Conservation (phyloP, 2,888 invertebrate species). For the Drosophila mulleri region DNA sequence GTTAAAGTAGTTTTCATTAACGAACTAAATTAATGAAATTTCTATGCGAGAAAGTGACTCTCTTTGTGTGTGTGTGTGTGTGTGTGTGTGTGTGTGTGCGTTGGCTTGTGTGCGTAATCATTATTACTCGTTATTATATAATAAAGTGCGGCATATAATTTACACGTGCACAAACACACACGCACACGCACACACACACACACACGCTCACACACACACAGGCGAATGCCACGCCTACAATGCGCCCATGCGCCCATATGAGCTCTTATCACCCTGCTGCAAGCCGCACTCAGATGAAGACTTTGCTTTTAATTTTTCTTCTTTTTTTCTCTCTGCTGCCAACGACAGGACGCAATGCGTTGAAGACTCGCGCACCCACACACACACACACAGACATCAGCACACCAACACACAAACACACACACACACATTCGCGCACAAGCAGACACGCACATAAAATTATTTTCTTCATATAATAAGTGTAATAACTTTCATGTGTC, state of each 20-base stretch:
- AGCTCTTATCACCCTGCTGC: conserved; percentile 76
- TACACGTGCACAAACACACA: conserved; percentile 44
- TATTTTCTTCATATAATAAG: conserved; percentile 81
- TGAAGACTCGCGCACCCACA: conserved; percentile 17
- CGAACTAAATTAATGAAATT: conserved; percentile 50
- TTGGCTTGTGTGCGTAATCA: conserved; percentile 50
- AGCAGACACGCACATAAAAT: conserved; percentile 60
- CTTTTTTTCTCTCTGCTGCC: conserved; percentile 27
- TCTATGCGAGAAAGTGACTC: conserved; percentile 10
- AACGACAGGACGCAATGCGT: conserved; percentile 37
- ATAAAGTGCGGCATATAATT: conserved; percentile 71
- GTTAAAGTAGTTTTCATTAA: conserved; percentile 45
- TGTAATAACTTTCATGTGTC: conserved; percentile 81
- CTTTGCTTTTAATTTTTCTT: conserved; percentile 76
- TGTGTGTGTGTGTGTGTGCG: too few relatives aligned
- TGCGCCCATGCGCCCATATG: conserved; percentile 44
- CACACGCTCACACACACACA: not conserved
- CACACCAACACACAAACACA: not conserved
- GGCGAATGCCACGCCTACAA: conserved; percentile 44
- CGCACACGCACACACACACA: not conserved
- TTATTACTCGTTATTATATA: conserved; percentile 76
- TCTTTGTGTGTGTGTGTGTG: too few relatives aligned
- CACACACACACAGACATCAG: conserved; percentile 25
- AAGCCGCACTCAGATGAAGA: conserved; percentile 75
- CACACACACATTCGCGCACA: conserved; percentile 28